Percentiles rank a stretch among this genome's conserved stretches.
Conservation (phyloP, 1,140 invertebrate genomes). For the Leucophenga varia region DNA sequence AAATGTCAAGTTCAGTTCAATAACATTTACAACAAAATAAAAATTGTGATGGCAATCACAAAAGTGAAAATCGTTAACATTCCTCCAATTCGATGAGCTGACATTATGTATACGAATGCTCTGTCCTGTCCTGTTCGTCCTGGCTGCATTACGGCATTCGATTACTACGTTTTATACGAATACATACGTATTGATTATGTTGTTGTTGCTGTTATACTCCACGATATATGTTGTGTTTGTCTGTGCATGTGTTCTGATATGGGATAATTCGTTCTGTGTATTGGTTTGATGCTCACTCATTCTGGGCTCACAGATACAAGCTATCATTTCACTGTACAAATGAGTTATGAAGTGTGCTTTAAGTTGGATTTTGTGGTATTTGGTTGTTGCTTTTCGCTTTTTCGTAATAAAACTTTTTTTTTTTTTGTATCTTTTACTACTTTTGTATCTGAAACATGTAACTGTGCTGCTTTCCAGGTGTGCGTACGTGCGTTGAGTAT, state of each 20-base stretch:
- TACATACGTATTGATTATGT: no score
- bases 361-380: conserved; percentile 40
- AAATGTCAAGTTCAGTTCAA: conserved; percentile 54
- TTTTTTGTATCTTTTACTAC: no score
- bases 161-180: no score
- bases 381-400: conserved; percentile 25
- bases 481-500: conserved; percentile 2
- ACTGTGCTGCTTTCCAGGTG: no score
- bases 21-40: conserved; percentile 28
- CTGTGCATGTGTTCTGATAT: not conserved
- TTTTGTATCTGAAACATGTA: no score
- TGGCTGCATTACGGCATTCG: no score
- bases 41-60: not conserved
- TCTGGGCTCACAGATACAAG: no score
- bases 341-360: conserved; percentile 44
- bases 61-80: conserved; percentile 46
- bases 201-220: not conserved
- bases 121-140: not conserved
- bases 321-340: conserved; percentile 24
- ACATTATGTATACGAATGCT: conserved; percentile 7
- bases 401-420: conserved; percentile 7
- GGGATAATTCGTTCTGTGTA: no score
- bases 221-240: conserved; percentile 1
- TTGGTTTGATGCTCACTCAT: no score
- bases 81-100: conserved; percentile 29